Base-by-base conservation (phyloP, 2,888 invertebrate genomes). In the Pyrochroa serraticornis region DNA sequence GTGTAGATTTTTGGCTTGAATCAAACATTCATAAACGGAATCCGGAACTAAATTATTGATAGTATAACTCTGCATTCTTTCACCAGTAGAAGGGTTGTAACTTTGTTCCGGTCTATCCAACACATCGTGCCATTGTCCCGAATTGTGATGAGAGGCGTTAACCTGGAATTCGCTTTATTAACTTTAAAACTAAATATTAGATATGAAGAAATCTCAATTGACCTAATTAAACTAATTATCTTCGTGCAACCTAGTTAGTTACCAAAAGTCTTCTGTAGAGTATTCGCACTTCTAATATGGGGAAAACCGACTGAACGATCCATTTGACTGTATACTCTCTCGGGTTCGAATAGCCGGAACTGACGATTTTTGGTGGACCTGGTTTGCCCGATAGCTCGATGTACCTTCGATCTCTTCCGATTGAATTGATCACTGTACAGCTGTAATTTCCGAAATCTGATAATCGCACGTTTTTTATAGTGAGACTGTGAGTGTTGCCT, bases 311-410 rank as follows among this genome's bases (percentile, higher is more conserved):
- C 70, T 88, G 87, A 33, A 87, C 86, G 47, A 82, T 82, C 87
- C 87, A 88, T 30, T 85, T 85, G 43, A 88, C 76, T 68, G 85
- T 85, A 74, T 87, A 88, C 58, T 84, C 83, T 73, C 85, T 84
- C 39, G 85, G 81, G 60, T 83, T 82, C 14, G 87, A 85, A 68
- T 84, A 81, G 0, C 83, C 83, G 0, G 85, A 82, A 57, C 86
- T 86, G 58, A 85, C 81, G 62, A 87, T 84, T 64, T 83, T 82
- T 0, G 87, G 86, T 10, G 86, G 84, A 2, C 87, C 86, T 0
- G 87, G 88, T 60, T 84, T 82, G 7, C 87, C 87, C 8, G 86
- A 85, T 34, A 87, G 79, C 71, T 86, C 85, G 68, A 87, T 86
- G 68, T 84, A 85, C 49, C 76, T 72, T 60, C 78, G 78, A 58